These are phyloP conservation scores for Erethizon dorsatum DNA, from an alignment of 2,797 vertebrate species.

Conservation along the genomic window DNA sequence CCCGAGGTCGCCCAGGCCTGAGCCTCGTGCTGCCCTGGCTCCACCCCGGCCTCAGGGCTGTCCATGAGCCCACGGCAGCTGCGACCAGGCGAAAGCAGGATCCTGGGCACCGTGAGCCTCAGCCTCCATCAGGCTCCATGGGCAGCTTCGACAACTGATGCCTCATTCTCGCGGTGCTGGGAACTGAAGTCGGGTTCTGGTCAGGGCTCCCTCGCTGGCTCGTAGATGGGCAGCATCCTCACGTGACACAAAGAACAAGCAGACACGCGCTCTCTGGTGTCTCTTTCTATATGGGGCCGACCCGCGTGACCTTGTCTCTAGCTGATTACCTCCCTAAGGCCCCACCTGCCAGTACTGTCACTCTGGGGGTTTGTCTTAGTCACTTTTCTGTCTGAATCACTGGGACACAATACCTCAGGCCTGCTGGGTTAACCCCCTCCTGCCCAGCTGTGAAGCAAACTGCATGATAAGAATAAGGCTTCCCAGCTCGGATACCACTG, in stretches of 20 bases:
- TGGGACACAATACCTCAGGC: background rate
- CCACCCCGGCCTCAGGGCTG: background rate
- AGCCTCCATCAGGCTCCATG: background rate
- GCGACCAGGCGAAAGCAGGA: background rate
- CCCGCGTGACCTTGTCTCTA: background rate
- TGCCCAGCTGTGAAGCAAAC: background rate
- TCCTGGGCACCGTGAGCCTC: background rate
- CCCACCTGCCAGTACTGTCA: background rate
- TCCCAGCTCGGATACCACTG: background rate
- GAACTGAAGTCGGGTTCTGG: background rate
- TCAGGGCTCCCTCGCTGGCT: background rate
- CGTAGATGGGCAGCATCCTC: accelerated
- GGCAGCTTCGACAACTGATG: background rate
- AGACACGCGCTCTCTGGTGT: accelerated
- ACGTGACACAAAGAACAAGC: background rate
- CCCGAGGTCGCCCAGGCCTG: no score
- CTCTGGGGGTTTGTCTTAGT: background rate
- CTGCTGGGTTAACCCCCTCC: background rate
- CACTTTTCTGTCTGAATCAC: background rate
- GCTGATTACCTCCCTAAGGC: no score
- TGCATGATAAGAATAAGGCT: background rate
- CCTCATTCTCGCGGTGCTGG: no score
- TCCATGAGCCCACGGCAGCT: background rate
- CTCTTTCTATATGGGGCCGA: background rate
- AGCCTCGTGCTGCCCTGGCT: background rate